Conservation (phyloP, 2,113 vertebrate species). For the Suricata suricatta region DNA sequence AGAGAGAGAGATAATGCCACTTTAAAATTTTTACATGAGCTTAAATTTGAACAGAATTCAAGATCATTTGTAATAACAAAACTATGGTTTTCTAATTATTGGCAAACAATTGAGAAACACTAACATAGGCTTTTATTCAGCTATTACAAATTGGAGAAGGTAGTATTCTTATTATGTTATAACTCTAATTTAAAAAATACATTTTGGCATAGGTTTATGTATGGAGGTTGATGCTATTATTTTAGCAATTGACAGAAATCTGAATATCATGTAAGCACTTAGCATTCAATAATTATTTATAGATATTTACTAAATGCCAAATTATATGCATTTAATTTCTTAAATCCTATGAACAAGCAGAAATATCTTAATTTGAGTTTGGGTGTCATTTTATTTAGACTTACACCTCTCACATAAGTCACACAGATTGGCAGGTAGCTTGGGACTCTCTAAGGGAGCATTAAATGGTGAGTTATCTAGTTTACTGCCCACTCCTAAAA, state of each 20-base stretch:
- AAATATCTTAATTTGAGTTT: conserved; percentile 18
- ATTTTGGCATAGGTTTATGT: conserved; percentile 10
- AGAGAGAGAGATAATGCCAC: background rate
- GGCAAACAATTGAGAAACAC: conserved; percentile 27
- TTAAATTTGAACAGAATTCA: conserved; percentile 47
- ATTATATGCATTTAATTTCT: conserved; percentile 33
- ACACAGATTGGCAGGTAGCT: background rate
- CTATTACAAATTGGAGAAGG: background rate
- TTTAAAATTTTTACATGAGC: background rate
- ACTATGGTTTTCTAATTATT: conserved; percentile 39
- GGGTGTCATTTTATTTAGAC: background rate
- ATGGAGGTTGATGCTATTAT: background rate
- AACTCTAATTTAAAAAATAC: background rate
- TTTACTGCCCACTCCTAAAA: background rate
- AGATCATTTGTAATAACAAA: conserved; percentile 49
- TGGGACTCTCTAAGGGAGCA: background rate
- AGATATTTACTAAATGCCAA: background rate
- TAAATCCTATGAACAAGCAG: conserved; percentile 17
- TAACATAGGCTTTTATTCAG: conserved; percentile 36
- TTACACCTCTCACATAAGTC: background rate
- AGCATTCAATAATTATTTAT: conserved; percentile 13
- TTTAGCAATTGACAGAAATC: conserved; percentile 49
- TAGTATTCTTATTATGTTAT: background rate
- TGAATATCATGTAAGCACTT: background rate
- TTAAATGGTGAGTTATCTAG: background rate